Base-by-base conservation (phyloP, 2,113 vertebrate genomes). In the Oophaga pumilio region DNA sequence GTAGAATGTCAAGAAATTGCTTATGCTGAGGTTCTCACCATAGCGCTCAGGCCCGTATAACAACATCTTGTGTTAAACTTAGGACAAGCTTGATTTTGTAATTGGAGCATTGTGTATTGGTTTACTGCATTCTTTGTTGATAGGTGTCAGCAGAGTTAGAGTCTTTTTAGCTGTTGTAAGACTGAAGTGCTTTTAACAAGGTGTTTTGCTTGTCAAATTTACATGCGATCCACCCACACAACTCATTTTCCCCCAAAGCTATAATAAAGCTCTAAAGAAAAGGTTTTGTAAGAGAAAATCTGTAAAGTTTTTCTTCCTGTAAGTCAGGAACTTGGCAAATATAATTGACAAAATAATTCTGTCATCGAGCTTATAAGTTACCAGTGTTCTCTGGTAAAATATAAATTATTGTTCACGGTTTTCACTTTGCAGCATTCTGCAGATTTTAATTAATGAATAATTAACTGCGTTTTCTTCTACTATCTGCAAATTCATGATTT, bases 171-270 rank as follows among this genome's bases (percentile, higher is more conserved):
- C 53, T 82, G 86, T 74, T 82, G 56, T 53, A 24, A 68, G 20
- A 33, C 59, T 60, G 11, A 87, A 87, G 66, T 81, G 78, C 66
- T 73, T 87, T 78, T 87, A 73, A 20, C 26, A 28, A 73, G 85
- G 66, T 28, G 50, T 81, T 82, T 87, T 87, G 66, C 68, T 82
- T 82, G 78, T 87, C 56, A 87, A 62, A 49, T 62, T 22, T 87
- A 82, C 78, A 28, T 82, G 53, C 74, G 78, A 74, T 82, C 68
- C 56, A 71, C 86, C 78, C 64, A 87, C 78, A 74, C 86, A 87
- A 20, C 50, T 71, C 81, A 49, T 57, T 82, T 76, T 18, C 50
- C n/a, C 59, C 26, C 13, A 71, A 52, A 64, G 76, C 28, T 71
- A 56, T 57, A 79, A 71, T 81, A 80, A 81, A 59, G 33, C 56